A percentile compares a stretch with the other conserved stretches of the same genome.
These are phyloP conservation scores for Euplagia quadripunctaria DNA, from an alignment of 2,888 invertebrate genomes.

Conservation along the genomic window DNA sequence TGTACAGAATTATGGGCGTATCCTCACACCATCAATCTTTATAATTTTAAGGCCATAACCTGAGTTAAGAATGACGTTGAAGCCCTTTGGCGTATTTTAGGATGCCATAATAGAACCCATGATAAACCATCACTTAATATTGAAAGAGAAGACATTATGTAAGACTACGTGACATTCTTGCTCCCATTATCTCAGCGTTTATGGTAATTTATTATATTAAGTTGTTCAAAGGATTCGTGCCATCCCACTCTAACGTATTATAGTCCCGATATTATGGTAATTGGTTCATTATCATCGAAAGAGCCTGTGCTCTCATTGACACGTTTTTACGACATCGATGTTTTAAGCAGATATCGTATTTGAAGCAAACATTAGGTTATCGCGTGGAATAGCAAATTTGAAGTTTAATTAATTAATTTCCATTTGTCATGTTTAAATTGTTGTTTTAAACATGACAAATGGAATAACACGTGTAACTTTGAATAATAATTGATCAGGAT, in stretches of 20 bases:
- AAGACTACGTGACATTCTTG: background rate
- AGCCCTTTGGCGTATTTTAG: too few relatives aligned
- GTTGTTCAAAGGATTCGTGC: constrained; percentile 14
- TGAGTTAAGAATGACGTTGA: too few relatives aligned
- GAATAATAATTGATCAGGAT: too few relatives aligned
- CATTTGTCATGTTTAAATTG: too few relatives aligned
- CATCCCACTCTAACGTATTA: constrained; percentile 1
- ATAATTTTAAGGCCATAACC: too few relatives aligned
- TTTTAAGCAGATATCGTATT: background rate
- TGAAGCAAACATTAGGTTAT: background rate
- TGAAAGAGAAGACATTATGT: background rate
- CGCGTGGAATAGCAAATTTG: too few relatives aligned
- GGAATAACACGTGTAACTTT: too few relatives aligned
- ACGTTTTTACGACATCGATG: constrained; percentile 2
- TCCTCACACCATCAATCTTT: too few relatives aligned
- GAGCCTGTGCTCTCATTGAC: background rate
- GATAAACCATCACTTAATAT: background rate
- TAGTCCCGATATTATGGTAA: constrained; percentile 20
- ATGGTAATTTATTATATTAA: constrained; percentile 14
- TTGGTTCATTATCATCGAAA: constrained; percentile 20
- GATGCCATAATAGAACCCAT: background rate
- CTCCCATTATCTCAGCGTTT: constrained; percentile 11
- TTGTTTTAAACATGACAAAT: too few relatives aligned
- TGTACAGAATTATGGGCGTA: too few relatives aligned
- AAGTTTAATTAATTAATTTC: background rate